Percentiles rank a stretch among this genome's conserved stretches.
Evolutionary conservation across 2,797 vertebrate species (phyloP).

Genomic region (Myotis myotis): DNA sequence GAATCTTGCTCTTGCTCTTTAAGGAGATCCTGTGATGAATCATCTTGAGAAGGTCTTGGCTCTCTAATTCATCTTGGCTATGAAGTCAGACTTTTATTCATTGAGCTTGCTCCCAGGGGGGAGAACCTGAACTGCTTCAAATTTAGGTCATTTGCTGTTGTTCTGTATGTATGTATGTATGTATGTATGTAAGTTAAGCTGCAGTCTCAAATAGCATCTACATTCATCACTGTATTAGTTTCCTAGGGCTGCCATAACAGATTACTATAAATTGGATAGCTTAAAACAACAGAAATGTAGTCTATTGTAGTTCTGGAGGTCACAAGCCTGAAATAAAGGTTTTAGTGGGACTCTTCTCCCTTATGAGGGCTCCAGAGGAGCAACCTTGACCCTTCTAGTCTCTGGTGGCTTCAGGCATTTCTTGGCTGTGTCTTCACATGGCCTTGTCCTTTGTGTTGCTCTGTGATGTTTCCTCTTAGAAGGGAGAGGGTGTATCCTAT

Average conservation of each 20-base stretch:
- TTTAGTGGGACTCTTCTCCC: background rate
- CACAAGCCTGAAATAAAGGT: background rate
- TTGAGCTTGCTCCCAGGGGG: background rate
- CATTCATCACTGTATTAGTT: background rate
- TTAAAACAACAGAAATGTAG: background rate
- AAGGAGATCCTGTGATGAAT: background rate
- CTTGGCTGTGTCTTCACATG: background rate
- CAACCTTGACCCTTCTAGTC: background rate
- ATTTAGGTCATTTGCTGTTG: background rate
- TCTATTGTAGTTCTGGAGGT: background rate
- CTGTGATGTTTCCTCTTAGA: background rate
- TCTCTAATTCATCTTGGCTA: constrained; percentile 46
- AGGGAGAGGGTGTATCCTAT: background rate
- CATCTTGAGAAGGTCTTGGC: background rate
- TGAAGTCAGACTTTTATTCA: constrained; percentile 40
- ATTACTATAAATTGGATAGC: background rate
- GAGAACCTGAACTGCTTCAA: background rate
- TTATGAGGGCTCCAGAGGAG: background rate
- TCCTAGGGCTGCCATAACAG: background rate
- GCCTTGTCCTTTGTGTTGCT: background rate
- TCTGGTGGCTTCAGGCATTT: background rate
- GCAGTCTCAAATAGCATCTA: background rate
- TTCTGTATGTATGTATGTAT: background rate
- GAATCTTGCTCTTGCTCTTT: constrained; percentile 6
- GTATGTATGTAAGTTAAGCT: background rate